phyloP scores from a whole-genome alignment of 2,113 vertebrate genomes.

The Tor tambroides region DNA sequence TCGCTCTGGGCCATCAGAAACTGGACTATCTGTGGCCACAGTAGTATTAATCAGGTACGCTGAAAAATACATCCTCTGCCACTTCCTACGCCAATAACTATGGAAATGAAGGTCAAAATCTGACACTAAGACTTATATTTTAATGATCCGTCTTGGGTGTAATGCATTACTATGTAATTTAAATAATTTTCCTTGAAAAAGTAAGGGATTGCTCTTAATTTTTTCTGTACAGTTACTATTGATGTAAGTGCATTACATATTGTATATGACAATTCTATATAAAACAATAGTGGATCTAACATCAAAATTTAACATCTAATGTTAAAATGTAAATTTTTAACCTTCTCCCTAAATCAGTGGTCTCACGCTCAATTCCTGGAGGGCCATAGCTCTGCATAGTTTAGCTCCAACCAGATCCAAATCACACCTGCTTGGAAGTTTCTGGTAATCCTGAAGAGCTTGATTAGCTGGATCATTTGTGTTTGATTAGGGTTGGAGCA shows the following conservation, averaged over 20 bases:
- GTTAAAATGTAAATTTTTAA: background rate
- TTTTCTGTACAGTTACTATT: background rate
- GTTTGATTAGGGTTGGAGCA: too few species aligned
- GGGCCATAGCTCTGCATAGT: too few species aligned
- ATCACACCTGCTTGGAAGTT: too few species aligned
- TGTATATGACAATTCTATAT: background rate
- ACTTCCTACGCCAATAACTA: background rate
- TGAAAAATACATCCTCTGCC: background rate
- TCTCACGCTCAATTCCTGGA: too few species aligned
- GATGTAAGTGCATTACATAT: background rate
- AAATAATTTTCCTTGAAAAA: background rate
- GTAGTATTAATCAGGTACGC: conserved; percentile 60
- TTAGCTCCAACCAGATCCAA: too few species aligned
- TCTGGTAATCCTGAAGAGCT: too few species aligned
- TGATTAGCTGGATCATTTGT: too few species aligned
- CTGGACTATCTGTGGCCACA: conserved; percentile 76
- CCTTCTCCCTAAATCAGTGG: too few species aligned
- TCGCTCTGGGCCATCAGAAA: conserved; percentile 75
- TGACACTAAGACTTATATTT: background rate
- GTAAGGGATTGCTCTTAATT: background rate
- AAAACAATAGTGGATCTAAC: background rate
- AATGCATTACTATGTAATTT: background rate
- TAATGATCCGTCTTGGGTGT: background rate
- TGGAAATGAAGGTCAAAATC: background rate
- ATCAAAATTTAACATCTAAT: background rate